Base-by-base conservation (phyloP, 2,797 vertebrate genomes). In the Sebastes miniatus region DNA sequence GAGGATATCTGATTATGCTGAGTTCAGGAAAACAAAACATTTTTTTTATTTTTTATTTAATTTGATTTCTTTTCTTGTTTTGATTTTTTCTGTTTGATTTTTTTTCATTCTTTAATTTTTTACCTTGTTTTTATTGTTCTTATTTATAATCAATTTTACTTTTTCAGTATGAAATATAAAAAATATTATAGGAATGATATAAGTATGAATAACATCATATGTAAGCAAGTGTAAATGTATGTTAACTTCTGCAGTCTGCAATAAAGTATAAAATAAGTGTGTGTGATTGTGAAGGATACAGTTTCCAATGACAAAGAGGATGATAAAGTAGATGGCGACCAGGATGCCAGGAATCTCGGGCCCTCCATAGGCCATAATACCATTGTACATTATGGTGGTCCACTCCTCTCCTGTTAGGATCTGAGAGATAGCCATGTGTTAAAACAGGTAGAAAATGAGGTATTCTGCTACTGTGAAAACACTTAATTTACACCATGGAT, bases 331-430 rank as follows among this genome's bases (percentile, higher is more conserved):
- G 84, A 99, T 97, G 94, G 97, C 95, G 69, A 99, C 98, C 2
- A 98, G 93, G 91, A 99, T 95, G n/a, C 99, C 99, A 0, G 98
- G 98, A 72, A 97, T 95, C 32, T 93, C 93, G 0, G 98, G 98
- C 20, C 99, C 99, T 1, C 98, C 98, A 0, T 97, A 97, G 66
- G 99, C 96, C 98, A 98, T 96, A 78, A 99, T 98, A 22, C 98
- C 98, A 31, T 99, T 96, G 18, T 98, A 97, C 99, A 99, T 99
- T 56, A 99, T 95, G 0, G 94, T 93, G 83, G 97, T 98, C 99
- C 99, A 99, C 71, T 99, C 97, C 79, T 99, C 99, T 34, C 98
- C 99, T 0, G 99, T 99, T 76, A 99, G 92, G 78, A 99, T 96
- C 99, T 99, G 84, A 83, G 70, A 80, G 1, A 74, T 34, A 36